These are phyloP conservation scores for Arizona elegans DNA, from an alignment of 2,113 vertebrate genomes.

Conservation along the genomic window DNA sequence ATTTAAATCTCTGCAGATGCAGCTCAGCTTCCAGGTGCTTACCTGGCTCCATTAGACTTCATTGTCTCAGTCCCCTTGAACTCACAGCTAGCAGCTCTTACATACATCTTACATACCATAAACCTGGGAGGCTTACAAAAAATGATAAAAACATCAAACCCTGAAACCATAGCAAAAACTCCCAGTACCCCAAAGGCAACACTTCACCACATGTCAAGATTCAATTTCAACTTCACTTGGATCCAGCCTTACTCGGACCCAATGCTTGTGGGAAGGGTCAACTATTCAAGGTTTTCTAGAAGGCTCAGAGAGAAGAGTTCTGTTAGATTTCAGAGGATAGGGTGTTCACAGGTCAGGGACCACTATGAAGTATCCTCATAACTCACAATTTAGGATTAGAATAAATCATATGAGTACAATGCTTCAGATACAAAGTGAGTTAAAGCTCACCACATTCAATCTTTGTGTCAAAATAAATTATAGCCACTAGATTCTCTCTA, in stretches of 20 bases:
- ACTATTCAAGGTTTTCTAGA: not conserved
- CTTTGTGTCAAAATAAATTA: not conserved
- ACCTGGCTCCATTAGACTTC: too few species aligned
- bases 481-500: not conserved
- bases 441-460: not conserved
- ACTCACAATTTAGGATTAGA: not conserved
- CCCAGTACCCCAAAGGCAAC: not conserved
- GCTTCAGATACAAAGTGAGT: not conserved
- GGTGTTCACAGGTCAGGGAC: not conserved
- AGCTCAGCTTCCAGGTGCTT: too few species aligned
- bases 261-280: not conserved
- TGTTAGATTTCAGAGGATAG: not conserved
- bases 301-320: not conserved
- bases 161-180: not conserved
- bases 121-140: not conserved
- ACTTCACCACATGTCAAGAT: not conserved
- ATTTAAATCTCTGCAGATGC: too few species aligned
- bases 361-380: not conserved
- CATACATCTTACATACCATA: not conserved
- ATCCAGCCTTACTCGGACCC: not conserved
- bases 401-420: not conserved
- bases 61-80: too few species aligned
- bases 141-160: not conserved
- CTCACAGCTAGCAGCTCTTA: too few species aligned
- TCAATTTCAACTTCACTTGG: not conserved